Base-by-base conservation (phyloP, 2,888 invertebrate genomes). In the Gymnoscelis rufifasciata region DNA sequence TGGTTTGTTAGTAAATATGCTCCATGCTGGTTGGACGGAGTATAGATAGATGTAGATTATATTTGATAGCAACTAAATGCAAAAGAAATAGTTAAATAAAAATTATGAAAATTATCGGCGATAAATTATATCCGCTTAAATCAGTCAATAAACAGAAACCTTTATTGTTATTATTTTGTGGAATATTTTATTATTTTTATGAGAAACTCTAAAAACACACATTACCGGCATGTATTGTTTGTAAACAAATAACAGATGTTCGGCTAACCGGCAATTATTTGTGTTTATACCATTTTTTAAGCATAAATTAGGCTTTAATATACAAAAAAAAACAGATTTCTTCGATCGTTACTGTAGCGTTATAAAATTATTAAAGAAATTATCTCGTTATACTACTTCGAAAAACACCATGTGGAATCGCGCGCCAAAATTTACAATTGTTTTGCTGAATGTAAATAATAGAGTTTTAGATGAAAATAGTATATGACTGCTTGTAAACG, bases 181-280 rank as follows among this genome's bases (percentile, higher is more conserved):
- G 19, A 19, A 19, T 5, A 19, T n/a, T n/a, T n/a, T n/a, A n/a
- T n/a, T n/a, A n/a, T n/a, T n/a, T n/a, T n/a, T n/a, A n/a, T n/a
- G n/a, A n/a, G n/a, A n/a, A n/a, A n/a, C n/a, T n/a, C n/a, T n/a
- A n/a, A n/a, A n/a, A n/a, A n/a, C n/a, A n/a, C n/a, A n/a, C n/a
- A n/a, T 56, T 71, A 73, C 84, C 86, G 84, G 86, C 78, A 57
- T 56, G 61, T 60, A 59, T 74, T 87, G 87, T 87, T 87, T 80
- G 86, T 87, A 88, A 88, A 88, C 87, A 88, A 84, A 83, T 77
- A 83, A 78, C 86, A 86, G 78, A 84, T 87, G 87, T 75, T 74
- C 61, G 52, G 53, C 35, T 45, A 38, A 57, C 66, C 68, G 64
- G 59, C 57, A 50, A 44, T 39, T 33, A 36, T 48, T 51, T 27